Percentiles rank a stretch among this genome's conserved stretches.
Evolutionary conservation across 37 sponge, comb jelly and placozoan species (phyloP).

Genomic region (Halisarca cf. caerulea): DNA sequence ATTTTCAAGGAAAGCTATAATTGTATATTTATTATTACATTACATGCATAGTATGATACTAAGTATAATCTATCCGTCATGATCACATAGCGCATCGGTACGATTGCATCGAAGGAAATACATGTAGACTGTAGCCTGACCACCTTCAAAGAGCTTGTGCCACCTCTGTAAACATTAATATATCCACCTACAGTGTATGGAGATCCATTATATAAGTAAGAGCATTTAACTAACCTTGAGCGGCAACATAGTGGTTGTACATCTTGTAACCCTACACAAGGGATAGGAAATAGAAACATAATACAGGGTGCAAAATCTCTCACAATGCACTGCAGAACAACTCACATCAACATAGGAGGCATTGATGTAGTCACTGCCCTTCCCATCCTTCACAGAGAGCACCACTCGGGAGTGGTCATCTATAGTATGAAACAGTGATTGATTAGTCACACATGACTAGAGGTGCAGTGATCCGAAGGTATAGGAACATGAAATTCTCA

Average conservation of each 20-base stretch:
- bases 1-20: too few relatives aligned
- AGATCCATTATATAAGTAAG: too few relatives aligned
- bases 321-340: background rate
- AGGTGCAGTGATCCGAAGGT: too few relatives aligned
- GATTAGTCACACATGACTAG: background rate
- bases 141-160: too few relatives aligned
- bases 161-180: too few relatives aligned
- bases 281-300: background rate
- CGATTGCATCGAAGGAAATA: too few relatives aligned
- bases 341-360: conserved; percentile 79
- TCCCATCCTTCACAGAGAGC: background rate
- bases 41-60: too few relatives aligned
- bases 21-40: too few relatives aligned
- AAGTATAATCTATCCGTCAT: too few relatives aligned
- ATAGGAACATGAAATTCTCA: background rate
- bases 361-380: conserved; percentile 61
- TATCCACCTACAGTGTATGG: too few relatives aligned
- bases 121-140: too few relatives aligned
- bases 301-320: background rate
- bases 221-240: conserved; percentile 82
- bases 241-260: conserved; percentile 64
- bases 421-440: conserved; percentile 5
- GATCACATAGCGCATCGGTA: too few relatives aligned
- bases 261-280: conserved; percentile 58
- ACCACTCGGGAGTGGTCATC: conserved; percentile 68